phyloP scores from a whole-genome alignment of 2,888 invertebrate species.

The Dynastes grantii region DNA sequence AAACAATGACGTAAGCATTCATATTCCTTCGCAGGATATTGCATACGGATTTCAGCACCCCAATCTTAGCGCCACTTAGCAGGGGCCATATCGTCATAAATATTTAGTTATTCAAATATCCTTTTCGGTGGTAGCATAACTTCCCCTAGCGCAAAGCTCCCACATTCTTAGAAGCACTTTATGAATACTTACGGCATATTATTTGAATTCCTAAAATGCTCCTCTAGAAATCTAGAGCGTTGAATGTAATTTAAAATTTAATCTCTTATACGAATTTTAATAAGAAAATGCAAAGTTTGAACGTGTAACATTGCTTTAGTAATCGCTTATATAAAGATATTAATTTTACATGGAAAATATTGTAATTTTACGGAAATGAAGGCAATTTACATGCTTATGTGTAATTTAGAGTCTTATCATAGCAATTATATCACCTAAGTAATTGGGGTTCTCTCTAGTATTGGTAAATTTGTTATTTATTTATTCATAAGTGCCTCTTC shows the following conservation, averaged over 20 bases:
- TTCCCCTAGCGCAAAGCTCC: slow-evolving; percentile 8
- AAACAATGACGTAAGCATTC: slow-evolving; percentile 40
- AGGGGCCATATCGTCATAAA: slow-evolving; percentile 49
- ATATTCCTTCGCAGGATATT: slow-evolving; percentile 29
- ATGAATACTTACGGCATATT: slow-evolving; percentile 33
- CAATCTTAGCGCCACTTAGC: slow-evolving; percentile 51
- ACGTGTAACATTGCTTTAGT: no score
- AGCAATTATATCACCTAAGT: background rate
- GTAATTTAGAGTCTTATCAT: background rate
- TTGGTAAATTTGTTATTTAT: background rate
- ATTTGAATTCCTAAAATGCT: slow-evolving; percentile 32
- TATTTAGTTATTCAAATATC: slow-evolving; percentile 56
- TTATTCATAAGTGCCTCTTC: background rate
- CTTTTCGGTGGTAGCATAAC: background rate
- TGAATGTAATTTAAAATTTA: slow-evolving; percentile 17
- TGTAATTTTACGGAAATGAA: no score
- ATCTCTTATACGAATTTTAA: background rate
- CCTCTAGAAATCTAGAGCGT: background rate
- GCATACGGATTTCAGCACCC: slow-evolving; percentile 30
- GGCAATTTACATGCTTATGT: background rate
- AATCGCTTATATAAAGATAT: no score
- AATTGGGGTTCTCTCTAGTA: background rate
- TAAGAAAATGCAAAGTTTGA: no score
- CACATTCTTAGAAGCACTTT: slow-evolving; percentile 26
- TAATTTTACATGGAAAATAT: no score